Percentiles rank a stretch among this genome's conserved stretches.
Evolutionary conservation across 2,113 vertebrate species (phyloP).

Genomic region (Electrona antarctica): DNA sequence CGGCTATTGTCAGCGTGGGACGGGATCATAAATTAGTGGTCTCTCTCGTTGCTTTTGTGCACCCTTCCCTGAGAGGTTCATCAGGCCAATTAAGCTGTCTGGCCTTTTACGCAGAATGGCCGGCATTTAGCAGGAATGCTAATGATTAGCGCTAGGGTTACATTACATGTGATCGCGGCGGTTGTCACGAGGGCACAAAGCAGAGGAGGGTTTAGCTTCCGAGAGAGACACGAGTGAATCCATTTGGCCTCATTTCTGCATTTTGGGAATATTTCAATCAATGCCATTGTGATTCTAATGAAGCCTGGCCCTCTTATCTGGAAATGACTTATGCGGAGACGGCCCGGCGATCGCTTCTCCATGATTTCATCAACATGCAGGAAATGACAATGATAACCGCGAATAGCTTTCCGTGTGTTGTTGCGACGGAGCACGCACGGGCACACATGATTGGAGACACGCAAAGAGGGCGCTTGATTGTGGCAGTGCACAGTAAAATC

Average conservation of each 20-base stretch:
- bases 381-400: background rate
- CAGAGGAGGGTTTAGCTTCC: constrained; percentile 40
- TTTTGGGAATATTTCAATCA: constrained; percentile 52
- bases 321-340: constrained; percentile 20
- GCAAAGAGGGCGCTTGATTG: background rate
- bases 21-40: too few relatives aligned
- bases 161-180: constrained; percentile 54
- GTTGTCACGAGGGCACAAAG: constrained; percentile 36
- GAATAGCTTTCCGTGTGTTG: background rate
- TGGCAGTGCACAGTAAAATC: background rate
- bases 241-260: constrained; percentile 38
- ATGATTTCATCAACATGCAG: constrained; percentile 4
- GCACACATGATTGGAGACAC: background rate
- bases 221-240: constrained; percentile 28
- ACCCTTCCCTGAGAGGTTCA: constrained; percentile 61
- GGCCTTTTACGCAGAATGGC: constrained; percentile 67
- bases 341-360: constrained; percentile 2
- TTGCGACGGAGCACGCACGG: background rate
- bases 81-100: constrained; percentile 70
- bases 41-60: constrained; percentile 52
- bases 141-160: constrained; percentile 64
- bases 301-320: constrained; percentile 10
- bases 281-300: constrained; percentile 29
- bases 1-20: too few relatives aligned
- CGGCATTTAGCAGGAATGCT: constrained; percentile 73